Evolutionary conservation across 2,113 vertebrate species (phyloP).

Genomic region (Pseudopodoces humilis): DNA sequence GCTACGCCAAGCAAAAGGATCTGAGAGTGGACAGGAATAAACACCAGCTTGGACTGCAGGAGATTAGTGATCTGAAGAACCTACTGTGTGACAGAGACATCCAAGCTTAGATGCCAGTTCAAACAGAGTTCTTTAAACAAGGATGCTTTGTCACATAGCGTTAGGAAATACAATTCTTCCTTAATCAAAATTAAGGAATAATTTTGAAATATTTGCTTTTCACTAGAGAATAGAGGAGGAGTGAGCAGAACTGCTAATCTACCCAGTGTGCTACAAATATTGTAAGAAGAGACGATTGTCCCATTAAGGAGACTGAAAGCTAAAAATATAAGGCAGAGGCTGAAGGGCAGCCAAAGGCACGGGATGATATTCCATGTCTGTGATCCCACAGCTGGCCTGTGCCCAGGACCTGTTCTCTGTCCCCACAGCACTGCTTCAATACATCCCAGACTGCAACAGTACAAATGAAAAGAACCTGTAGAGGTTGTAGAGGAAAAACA

Average conservation of each 20-base stretch:
- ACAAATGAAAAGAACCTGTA: not conserved
- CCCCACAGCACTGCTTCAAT: not conserved
- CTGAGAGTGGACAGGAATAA: not conserved
- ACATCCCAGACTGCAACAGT: not conserved
- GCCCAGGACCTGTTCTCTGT: not conserved
- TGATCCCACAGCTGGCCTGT: not conserved
- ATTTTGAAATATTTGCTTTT: not conserved
- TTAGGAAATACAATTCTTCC: not conserved
- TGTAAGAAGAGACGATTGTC: not conserved
- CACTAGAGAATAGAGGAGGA: not conserved
- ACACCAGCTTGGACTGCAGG: not conserved
- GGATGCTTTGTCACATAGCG: not conserved
- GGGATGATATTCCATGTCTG: not conserved
- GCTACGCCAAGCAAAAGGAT: not conserved
- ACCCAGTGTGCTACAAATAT: not conserved
- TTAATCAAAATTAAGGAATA: not conserved
- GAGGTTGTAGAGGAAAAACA: not conserved
- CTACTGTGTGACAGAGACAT: not conserved
- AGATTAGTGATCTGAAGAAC: constrained; percentile 14
- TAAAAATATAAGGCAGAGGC: constrained; percentile 41
- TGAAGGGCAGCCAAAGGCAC: constrained; percentile 44
- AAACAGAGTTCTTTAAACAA: not conserved
- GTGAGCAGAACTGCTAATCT: not conserved
- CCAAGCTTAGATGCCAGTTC: not conserved
- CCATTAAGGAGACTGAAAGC: not conserved